Conservation (phyloP, 1,140 invertebrate genomes). For the Eurytemora carolleeae region DNA sequence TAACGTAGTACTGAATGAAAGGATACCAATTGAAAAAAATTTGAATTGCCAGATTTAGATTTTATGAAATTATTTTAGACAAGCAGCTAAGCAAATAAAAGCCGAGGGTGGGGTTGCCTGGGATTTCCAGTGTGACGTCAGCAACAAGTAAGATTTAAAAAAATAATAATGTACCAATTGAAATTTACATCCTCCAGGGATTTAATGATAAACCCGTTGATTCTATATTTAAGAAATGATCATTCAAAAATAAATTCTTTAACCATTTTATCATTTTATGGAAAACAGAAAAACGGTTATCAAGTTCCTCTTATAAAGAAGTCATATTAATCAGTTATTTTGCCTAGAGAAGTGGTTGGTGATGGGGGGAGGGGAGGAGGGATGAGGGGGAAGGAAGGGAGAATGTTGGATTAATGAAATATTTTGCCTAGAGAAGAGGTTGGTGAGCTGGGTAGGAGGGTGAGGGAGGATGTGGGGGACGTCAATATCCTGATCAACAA, state of each 20-base stretch:
- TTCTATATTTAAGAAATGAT: neutral
- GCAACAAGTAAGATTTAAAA: neutral
- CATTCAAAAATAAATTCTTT: neutral
- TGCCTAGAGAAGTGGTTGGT: neutral
- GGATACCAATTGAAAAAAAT: neutral
- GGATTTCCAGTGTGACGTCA: neutral
- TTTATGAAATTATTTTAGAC: neutral
- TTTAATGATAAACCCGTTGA: neutral
- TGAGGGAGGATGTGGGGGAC: conserved; percentile 32
- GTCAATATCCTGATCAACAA: conserved; percentile 58
- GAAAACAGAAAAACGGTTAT: too few species aligned
- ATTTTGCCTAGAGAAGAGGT: neutral
- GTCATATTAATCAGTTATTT: neutral
- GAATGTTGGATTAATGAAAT: too few species aligned
- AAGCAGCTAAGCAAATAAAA: neutral
- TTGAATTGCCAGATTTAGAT: neutral
- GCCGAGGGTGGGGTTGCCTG: neutral
- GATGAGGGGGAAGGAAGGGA: conserved; percentile 30
- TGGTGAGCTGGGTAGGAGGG: neutral
- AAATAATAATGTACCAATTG: neutral
- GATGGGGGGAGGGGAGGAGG: neutral
- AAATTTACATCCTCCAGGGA: neutral
- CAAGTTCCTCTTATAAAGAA: too few species aligned
- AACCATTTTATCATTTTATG: neutral
- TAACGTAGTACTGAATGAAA: neutral